Evolutionary conservation across 2,888 invertebrate genomes (phyloP).

Genomic region (Eustalomyia histrio): DNA sequence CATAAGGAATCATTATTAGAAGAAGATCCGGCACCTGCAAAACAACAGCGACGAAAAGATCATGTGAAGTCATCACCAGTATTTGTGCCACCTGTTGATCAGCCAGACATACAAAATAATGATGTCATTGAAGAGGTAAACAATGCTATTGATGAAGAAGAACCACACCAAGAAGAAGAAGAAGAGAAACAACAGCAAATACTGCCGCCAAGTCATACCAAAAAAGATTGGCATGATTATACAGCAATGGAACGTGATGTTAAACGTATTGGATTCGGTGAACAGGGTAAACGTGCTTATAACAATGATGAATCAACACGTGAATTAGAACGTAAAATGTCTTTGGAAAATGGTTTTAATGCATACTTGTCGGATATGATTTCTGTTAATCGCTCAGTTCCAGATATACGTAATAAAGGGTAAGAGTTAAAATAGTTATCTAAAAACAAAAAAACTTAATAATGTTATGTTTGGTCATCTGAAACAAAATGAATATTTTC

Average conservation of each 20-base stretch:
- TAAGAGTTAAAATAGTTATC: constrained; percentile 70
- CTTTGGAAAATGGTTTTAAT: constrained; percentile 96
- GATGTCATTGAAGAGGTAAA: constrained; percentile 19
- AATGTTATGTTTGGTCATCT: too few species aligned
- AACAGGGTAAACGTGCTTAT: constrained; percentile 86
- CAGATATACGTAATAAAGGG: constrained; percentile 87
- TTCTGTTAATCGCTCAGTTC: constrained; percentile 90
- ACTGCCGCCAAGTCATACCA: constrained; percentile 71
- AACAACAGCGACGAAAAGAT: constrained; percentile 3
- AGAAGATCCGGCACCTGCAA: constrained; percentile 31
- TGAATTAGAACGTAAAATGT: constrained; percentile 84
- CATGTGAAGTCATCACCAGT: not conserved
- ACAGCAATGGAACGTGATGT: constrained; percentile 83
- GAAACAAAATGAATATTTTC: too few species aligned
- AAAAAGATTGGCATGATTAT: constrained; percentile 92
- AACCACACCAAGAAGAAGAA: constrained; percentile 9
- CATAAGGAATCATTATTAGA: not conserved
- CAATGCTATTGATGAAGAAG: constrained; percentile 46
- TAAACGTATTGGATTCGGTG: constrained; percentile 85
- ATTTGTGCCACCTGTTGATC: constrained; percentile 27
- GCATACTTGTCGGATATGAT: constrained; percentile 95
- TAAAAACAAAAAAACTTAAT: not conserved
- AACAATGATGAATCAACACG: constrained; percentile 82
- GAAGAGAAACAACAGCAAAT: constrained; percentile 32
- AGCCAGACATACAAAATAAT: constrained; percentile 17